Evolutionary conservation across 2,113 vertebrate genomes (phyloP).

Genomic region (Zapus hudsonius): DNA sequence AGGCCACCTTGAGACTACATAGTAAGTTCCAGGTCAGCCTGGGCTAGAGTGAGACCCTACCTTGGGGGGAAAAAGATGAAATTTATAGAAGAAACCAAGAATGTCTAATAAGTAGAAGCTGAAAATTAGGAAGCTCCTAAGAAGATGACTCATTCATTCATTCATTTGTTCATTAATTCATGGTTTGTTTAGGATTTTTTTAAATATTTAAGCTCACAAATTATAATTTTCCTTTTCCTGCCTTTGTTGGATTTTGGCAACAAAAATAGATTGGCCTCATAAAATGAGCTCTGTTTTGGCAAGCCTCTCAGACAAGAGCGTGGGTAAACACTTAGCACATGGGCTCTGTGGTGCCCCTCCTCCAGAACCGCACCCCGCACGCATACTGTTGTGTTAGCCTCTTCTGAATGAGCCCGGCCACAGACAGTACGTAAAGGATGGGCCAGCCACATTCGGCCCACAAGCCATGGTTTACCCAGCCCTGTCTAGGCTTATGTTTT

Average conservation of each 20-base stretch:
- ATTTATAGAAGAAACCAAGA: not conserved
- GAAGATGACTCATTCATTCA: not conserved
- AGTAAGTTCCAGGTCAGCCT: too few relatives aligned
- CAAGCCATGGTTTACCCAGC: not conserved
- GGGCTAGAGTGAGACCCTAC: too few relatives aligned
- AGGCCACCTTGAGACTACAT: too few relatives aligned
- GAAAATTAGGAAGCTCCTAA: not conserved
- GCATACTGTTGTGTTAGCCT: fast-evolving
- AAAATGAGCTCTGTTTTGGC: not conserved
- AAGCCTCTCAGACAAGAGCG: not conserved
- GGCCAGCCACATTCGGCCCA: not conserved
- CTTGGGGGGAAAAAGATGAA: not conserved
- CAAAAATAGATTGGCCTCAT: not conserved
- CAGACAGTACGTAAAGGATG: not conserved
- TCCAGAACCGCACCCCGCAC: too few relatives aligned
- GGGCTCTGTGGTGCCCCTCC: not conserved
- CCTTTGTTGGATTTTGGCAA: not conserved
- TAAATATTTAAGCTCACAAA: not conserved
- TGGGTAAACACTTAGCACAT: not conserved
- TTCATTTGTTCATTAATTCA: not conserved
- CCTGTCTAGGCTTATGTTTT: not conserved
- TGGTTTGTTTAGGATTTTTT: not conserved
- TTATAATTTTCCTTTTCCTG: not conserved
- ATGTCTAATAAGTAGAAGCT: not conserved
- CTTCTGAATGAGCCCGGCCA: not conserved